Evolutionary conservation across 2,888 invertebrate genomes (phyloP).

Genomic region (Drosophila ustulata): DNA sequence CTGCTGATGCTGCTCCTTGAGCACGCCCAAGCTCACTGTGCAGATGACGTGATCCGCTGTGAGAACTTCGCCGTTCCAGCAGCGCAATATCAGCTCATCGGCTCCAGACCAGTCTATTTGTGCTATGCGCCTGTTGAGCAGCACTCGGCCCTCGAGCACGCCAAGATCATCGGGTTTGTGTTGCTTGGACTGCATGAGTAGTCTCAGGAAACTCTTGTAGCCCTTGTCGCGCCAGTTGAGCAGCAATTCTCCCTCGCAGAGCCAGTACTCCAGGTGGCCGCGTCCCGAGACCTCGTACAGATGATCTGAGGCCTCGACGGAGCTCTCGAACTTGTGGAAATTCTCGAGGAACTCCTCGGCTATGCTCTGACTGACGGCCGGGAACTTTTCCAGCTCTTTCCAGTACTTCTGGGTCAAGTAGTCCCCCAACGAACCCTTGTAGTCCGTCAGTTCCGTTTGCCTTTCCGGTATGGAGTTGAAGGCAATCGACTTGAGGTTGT

Average conservation of each 20-base stretch:
- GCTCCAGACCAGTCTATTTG: constrained; percentile 69
- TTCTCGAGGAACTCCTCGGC: constrained; percentile 87
- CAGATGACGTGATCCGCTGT: constrained; percentile 87
- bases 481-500: constrained; percentile 82
- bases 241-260: constrained; percentile 89
- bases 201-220: constrained; percentile 88
- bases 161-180: constrained; percentile 64
- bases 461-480: constrained; percentile 82
- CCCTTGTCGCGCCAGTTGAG: constrained; percentile 91
- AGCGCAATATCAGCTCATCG: constrained; percentile 59
- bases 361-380: constrained; percentile 81
- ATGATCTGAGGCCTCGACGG: constrained; percentile 87
- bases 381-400: constrained; percentile 64
- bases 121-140: constrained; percentile 71
- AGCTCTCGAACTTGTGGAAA: constrained; percentile 86
- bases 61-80: constrained; percentile 83
- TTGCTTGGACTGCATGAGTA: constrained; percentile 86
- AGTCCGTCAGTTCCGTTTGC: constrained; percentile 76
- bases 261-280: constrained; percentile 88
- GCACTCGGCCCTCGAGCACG: constrained; percentile 77
- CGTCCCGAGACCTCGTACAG: constrained; percentile 89
- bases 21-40: constrained; percentile 87
- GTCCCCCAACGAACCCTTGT: constrained; percentile 81
- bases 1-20: constrained; percentile 85
- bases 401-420: constrained; percentile 80